Base-by-base conservation (phyloP, 2,888 invertebrate species). In the Gymnosoma rotundatum region DNA sequence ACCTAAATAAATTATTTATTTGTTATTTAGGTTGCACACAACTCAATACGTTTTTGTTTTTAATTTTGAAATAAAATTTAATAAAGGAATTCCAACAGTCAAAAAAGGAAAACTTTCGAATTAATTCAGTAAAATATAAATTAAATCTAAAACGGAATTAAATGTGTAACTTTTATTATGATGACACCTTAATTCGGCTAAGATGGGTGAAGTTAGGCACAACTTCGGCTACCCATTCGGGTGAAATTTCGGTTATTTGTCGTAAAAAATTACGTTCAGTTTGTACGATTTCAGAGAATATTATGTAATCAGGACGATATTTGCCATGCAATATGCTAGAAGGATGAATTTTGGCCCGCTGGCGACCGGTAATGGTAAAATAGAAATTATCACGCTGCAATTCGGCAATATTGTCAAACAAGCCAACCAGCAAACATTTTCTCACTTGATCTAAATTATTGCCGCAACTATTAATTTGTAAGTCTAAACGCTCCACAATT, bases 351-450 rank as follows among this genome's bases (percentile, higher is more conserved):
- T 94, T 93, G 12, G 97, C 97, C 56, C 94, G 94, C 93, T 95
- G 94, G 87, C 94, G 90, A 86, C 90, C 89, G 85, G 93, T 93
- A 92, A 96, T 94, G 70, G 95, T 95, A 79, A 94, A 90, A 90
- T 96, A 97, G 87, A 94, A 94, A 86, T 95, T 95, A 87, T 96
- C 96, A 70, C 94, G 94, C 87, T 95, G 95, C 25, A 97, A 91
- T 93, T 97, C 96, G 3, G 98, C 98, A 87, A 97, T 94, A 92
- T 98, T 98, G 90, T 95, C 96, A 91, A 96, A 97, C 74, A 98
- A 93, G 0, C 98, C 98, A 74, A 95, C 94, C 14, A 97, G 90
- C 42, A 98, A 92, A 91, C 97, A 97, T 91, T 96, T 97, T 76
- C 97, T 93, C 70, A 95, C 93, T 92, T 94, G 94, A 88, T 95